Conservation (phyloP, 2,113 vertebrate species). For the Blennius ocellaris region DNA sequence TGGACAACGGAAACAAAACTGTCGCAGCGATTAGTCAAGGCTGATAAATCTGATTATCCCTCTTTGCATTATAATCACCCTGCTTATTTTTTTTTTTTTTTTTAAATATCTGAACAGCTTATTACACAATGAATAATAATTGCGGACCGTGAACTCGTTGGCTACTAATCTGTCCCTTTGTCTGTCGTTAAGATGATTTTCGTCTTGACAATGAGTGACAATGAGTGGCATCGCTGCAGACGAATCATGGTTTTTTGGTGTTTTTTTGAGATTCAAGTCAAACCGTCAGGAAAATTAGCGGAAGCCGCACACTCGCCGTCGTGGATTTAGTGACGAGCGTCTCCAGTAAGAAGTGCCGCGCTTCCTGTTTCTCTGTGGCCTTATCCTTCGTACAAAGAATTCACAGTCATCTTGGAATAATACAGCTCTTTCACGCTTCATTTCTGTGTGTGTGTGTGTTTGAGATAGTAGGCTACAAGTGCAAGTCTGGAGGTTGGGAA, state of each 20-base stretch:
- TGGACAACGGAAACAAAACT: not conserved
- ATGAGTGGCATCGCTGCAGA: not conserved
- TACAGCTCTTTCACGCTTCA: conserved; percentile 66
- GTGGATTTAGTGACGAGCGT: conserved; percentile 48
- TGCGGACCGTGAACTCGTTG: not conserved
- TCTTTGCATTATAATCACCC: not conserved
- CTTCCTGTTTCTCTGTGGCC: conserved; percentile 66
- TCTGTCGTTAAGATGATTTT: conserved; percentile 9
- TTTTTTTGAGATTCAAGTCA: not conserved
- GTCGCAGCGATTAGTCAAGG: conserved; percentile 27
- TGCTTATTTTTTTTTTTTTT: not conserved
- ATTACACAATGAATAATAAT: conserved; percentile 8
- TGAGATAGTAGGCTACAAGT: conserved; percentile 14
- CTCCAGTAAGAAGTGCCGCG: conserved; percentile 56
- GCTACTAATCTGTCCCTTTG: not conserved
- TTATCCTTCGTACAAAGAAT: conserved; percentile 67
- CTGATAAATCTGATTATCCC: conserved; percentile 23
- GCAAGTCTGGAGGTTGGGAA: conserved; percentile 40
- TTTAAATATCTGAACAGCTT: not conserved
- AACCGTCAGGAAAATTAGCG: conserved; percentile 7
- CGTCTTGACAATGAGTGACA: not conserved
- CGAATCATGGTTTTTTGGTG: conserved; percentile 1
- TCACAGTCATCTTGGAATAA: conserved; percentile 76
- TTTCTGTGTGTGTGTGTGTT: conserved; percentile 24
- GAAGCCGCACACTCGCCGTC: conserved; percentile 5